Conservation (phyloP, 1,140 invertebrate species). For the Diachasma alloeum region DNA sequence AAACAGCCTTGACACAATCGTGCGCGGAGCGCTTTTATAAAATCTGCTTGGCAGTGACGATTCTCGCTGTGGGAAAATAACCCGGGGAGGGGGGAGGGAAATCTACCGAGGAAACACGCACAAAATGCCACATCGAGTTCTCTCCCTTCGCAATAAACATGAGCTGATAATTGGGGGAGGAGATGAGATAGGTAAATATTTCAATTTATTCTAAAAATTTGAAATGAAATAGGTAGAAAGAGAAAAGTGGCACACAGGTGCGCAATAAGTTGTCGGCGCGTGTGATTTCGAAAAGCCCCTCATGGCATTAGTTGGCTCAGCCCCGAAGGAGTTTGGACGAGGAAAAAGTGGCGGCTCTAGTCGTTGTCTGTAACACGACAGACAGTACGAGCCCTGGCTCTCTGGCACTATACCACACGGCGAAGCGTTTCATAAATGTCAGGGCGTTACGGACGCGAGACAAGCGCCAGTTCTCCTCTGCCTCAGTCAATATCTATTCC, state of each 20-base stretch:
- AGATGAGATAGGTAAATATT: too few species aligned
- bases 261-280: background rate
- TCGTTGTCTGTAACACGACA: background rate
- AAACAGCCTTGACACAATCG: slow-evolving; percentile 51
- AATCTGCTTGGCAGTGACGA: background rate
- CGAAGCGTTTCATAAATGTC: slow-evolving; percentile 30
- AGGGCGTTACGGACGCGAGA: slow-evolving; percentile 14
- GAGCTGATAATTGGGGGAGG: background rate
- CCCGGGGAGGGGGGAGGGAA: background rate
- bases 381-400: background rate
- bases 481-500: slow-evolving; percentile 4
- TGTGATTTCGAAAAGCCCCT: background rate
- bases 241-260: slow-evolving; percentile 11
- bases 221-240: background rate
- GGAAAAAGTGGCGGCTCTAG: background rate
- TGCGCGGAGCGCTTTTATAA: slow-evolving; percentile 31
- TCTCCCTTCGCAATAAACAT: background rate
- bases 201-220: background rate
- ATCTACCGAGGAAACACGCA: background rate
- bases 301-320: slow-evolving; percentile 14
- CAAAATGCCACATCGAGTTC: background rate
- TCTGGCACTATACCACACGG: slow-evolving; percentile 26
- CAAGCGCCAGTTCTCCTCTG: background rate
- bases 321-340: background rate
- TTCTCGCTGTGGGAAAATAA: background rate